Evolutionary conservation across 2,113 vertebrate species (phyloP).

Genomic region (Gopherus flavomarginatus): DNA sequence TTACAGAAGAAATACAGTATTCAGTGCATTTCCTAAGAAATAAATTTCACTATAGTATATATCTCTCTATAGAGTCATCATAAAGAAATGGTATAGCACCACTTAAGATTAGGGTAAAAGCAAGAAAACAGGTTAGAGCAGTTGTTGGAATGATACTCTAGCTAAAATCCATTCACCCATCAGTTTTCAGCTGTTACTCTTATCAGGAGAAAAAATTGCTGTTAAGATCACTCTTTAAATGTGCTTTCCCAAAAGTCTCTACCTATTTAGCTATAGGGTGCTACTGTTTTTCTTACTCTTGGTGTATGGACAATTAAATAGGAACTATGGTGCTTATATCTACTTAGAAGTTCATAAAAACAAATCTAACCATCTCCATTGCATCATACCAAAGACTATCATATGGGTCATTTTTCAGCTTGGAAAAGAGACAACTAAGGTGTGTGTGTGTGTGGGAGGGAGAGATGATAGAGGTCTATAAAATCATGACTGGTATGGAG

Average conservation of each 20-base stretch:
- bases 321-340: accelerated
- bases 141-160: background rate
- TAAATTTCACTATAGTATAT: constrained; percentile 74
- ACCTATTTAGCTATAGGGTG: background rate
- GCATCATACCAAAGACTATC: background rate
- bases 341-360: accelerated
- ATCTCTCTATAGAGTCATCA: constrained; percentile 72
- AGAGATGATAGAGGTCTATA: no score
- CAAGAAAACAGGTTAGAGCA: constrained; percentile 66
- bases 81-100: constrained; percentile 73
- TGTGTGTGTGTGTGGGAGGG: no score
- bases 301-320: accelerated
- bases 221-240: background rate
- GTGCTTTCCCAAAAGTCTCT: constrained; percentile 20
- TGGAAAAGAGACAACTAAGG: no score
- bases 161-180: constrained; percentile 17
- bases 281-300: background rate
- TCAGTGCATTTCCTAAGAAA: constrained; percentile 85
- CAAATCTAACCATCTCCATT: background rate
- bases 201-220: background rate
- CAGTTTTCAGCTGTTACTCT: background rate
- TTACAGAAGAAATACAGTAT: constrained; percentile 77
- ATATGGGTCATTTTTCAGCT: background rate
- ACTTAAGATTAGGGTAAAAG: constrained; percentile 70
- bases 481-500: no score